phyloP scores from a whole-genome alignment of 2,888 invertebrate species.

The Copidosoma aretas region DNA sequence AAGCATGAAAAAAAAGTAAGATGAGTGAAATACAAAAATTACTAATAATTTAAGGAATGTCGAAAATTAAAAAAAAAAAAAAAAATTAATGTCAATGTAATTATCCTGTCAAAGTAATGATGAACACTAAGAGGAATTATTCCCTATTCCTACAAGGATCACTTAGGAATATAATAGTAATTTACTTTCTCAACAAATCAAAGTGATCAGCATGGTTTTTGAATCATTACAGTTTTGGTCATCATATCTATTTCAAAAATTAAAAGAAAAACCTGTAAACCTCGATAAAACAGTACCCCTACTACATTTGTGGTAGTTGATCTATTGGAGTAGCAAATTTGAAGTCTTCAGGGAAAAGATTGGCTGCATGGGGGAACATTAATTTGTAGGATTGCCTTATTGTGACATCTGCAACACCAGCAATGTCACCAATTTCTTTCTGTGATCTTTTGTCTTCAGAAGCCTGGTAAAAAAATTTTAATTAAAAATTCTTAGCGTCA shows the following conservation, averaged over 20 bases:
- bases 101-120: constrained; percentile 9
- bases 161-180: constrained; percentile 28
- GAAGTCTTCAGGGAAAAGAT: constrained; percentile 95
- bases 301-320: constrained; percentile 84
- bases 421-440: constrained; percentile 98
- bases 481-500: constrained; percentile 11
- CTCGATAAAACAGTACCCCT: constrained; percentile 15
- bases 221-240: constrained; percentile 11
- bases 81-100: constrained; percentile 9
- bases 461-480: constrained; percentile 66
- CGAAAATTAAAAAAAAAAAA: constrained; percentile 10
- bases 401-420: constrained; percentile 98
- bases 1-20: constrained; percentile 1
- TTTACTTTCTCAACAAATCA: constrained; percentile 27
- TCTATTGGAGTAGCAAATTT: constrained; percentile 95
- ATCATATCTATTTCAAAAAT: constrained; percentile 1
- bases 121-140: constrained; percentile 27
- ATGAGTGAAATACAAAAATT: background rate
- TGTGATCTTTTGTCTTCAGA: constrained; percentile 93
- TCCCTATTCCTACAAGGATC: constrained; percentile 10
- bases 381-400: constrained; percentile 96
- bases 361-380: constrained; percentile 92
- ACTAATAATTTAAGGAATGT: constrained; percentile 36
- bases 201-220: constrained; percentile 23
- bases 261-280: constrained; percentile 19